Evolutionary conservation across 2,797 vertebrate species (phyloP).

Genomic region (Gymnodraco acuticeps): DNA sequence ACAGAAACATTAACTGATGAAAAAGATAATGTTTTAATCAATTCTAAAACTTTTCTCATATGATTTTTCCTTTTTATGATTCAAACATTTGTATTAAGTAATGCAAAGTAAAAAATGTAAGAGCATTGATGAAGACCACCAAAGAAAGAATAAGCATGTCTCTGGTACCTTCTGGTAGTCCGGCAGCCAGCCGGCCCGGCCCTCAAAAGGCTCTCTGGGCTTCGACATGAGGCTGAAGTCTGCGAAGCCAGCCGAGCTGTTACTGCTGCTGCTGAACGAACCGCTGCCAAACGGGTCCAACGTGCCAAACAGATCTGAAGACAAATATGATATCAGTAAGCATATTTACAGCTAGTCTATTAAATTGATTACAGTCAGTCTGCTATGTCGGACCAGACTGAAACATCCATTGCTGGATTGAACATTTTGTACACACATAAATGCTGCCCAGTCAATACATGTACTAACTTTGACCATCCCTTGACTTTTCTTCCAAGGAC

Average conservation of each 20-base stretch:
- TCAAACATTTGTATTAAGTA: too few relatives aligned
- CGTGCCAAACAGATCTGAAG: conserved; percentile 92
- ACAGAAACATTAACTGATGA: too few relatives aligned
- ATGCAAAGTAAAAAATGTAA: too few relatives aligned
- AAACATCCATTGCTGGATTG: neutral
- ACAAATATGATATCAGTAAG: neutral
- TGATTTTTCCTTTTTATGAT: too few relatives aligned
- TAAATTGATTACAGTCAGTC: neutral
- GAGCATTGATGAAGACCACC: too few relatives aligned
- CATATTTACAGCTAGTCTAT: neutral
- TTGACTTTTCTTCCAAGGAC: neutral
- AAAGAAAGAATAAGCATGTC: too few relatives aligned
- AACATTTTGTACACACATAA: neutral
- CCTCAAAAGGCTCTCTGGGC: conserved; percentile 83
- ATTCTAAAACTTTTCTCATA: too few relatives aligned
- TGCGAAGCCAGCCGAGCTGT: conserved; percentile 92
- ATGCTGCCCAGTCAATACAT: neutral
- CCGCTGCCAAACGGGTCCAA: conserved; percentile 94
- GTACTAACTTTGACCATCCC: neutral
- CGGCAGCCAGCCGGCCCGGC: conserved; percentile 76
- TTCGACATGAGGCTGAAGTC: conserved; percentile 99
- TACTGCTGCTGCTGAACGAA: conserved; percentile 88
- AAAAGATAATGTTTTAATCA: too few relatives aligned
- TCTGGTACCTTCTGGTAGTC: conserved; percentile 81
- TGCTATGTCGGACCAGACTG: neutral